Evolutionary conservation across 2,888 invertebrate species (phyloP).

Genomic region (Spodoptera littoralis): DNA sequence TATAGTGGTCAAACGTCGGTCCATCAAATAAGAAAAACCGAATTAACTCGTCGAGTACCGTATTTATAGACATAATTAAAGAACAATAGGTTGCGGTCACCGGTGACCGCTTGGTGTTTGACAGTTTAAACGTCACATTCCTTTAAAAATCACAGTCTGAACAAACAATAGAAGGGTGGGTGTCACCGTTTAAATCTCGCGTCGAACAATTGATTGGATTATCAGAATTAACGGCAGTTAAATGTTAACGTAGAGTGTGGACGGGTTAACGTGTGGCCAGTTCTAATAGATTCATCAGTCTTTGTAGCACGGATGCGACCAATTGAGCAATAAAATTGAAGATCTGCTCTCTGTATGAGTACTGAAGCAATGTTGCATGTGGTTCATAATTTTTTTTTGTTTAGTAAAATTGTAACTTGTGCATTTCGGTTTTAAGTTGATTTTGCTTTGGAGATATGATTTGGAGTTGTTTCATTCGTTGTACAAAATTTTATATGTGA

Average conservation of each 20-base stretch:
- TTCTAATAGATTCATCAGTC: slow-evolving; percentile 67
- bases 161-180: slow-evolving; percentile 9
- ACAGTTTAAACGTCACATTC: no score
- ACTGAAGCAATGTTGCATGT: slow-evolving; percentile 52
- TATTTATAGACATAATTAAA: no score
- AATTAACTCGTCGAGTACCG: no score
- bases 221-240: slow-evolving; percentile 52
- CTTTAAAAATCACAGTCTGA: slow-evolving; percentile 6
- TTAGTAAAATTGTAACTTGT: slow-evolving; percentile 15
- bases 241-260: slow-evolving; percentile 38
- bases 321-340: slow-evolving; percentile 83
- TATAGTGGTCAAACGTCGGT: no score
- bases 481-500: no score
- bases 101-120: no score
- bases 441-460: no score
- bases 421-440: no score
- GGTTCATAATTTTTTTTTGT: slow-evolving; percentile 35
- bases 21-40: no score
- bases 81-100: no score
- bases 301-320: slow-evolving; percentile 77
- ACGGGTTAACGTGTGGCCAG: slow-evolving; percentile 58
- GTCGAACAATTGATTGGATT: slow-evolving; percentile 51
- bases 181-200: slow-evolving; percentile 68
- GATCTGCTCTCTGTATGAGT: slow-evolving; percentile 56
- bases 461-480: no score